phyloP scores from a whole-genome alignment of 2,888 invertebrate species.

The Latrodectus elegans region DNA sequence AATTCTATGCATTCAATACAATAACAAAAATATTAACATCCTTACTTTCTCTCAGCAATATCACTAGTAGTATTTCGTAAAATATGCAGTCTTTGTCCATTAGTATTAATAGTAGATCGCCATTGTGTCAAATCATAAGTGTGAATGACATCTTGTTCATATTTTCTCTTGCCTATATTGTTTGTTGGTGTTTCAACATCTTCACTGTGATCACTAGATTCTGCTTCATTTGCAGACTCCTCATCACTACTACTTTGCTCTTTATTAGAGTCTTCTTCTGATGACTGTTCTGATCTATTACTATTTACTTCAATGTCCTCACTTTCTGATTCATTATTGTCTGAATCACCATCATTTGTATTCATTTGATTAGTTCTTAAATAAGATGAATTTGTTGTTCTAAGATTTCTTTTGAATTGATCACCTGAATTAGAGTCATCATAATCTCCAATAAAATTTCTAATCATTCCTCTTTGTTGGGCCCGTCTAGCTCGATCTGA shows the following conservation, averaged over 20 bases:
- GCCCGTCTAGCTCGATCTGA: slow-evolving; percentile 29
- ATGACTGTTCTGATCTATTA: neutral
- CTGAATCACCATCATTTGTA: neutral
- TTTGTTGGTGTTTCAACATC: neutral
- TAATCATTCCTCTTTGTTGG: slow-evolving; percentile 22
- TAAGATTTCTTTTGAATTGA: neutral
- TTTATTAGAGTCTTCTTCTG: slow-evolving; percentile 10
- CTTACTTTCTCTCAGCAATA: slow-evolving; percentile 11
- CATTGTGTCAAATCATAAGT: slow-evolving; percentile 24
- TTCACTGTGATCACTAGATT: neutral
- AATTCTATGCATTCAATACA: too few relatives aligned
- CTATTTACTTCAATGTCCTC: neutral
- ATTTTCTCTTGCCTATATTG: neutral
- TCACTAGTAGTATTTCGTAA: slow-evolving; percentile 13
- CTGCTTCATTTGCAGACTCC: slow-evolving; percentile 14
- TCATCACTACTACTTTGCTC: slow-evolving; percentile 6
- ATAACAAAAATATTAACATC: neutral
- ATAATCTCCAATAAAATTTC: neutral
- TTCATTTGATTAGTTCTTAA: too few relatives aligned
- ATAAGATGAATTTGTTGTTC: neutral
- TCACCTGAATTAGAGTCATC: slow-evolving; percentile 9
- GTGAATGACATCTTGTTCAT: slow-evolving; percentile 7
- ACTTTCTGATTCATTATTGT: slow-evolving; percentile 16
- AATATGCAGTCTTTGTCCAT: slow-evolving; percentile 32
- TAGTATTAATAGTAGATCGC: slow-evolving; percentile 14